Evolutionary conservation across 2,113 vertebrate species (phyloP), one percentile per base, ranked within the genome.

Genomic region (Dascyllus trimaculatus): DNA sequence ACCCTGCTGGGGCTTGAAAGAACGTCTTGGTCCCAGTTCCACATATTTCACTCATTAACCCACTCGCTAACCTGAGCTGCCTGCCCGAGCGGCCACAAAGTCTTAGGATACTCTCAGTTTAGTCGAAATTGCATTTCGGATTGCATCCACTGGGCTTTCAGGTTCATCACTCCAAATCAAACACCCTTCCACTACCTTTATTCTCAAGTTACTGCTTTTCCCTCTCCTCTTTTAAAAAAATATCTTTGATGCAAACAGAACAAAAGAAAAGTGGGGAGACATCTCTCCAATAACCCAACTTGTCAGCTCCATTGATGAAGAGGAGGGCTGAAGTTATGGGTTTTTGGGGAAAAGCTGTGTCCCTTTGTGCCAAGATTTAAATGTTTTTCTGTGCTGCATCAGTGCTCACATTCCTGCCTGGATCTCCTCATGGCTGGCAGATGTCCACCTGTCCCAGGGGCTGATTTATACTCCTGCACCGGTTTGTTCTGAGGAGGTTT

Each of bases 371-470:
- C 81, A 80, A 59, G 63, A 75, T 71, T 80, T 29, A 66, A 85
- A 80, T 60, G 43, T 43, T 78, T 87, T 61, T 69, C 53, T 64
- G 52, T 72, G 56, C 40, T 81, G 58, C 60, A 72, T 85, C 76
- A 80, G 65, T 51, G 35, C 78, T 88, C 76, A 59, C 78, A 84
- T 90, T 92, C 85, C 72, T 80, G 80, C 43, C 81, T 89, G 71
- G 74, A 83, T 85, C 84, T 77, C 79, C 65, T 89, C 82, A 83
- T 76, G 63, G 65, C 75, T 94, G 91, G 87, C 90, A 90, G 75
- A 88, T 78, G 71, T 92, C 89, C 90, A 86, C 91, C 79, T 88
- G 85, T 86, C 85, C 88, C 74, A 64, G n/a, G 62, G 77, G 78
- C 70, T 87, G 87, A 93, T 93, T 93, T 89, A 91, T 75, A 70